Evolutionary conservation across 2,888 invertebrate genomes (phyloP), one percentile per base, ranked within the genome.

Genomic region (Hesperia comma): DNA sequence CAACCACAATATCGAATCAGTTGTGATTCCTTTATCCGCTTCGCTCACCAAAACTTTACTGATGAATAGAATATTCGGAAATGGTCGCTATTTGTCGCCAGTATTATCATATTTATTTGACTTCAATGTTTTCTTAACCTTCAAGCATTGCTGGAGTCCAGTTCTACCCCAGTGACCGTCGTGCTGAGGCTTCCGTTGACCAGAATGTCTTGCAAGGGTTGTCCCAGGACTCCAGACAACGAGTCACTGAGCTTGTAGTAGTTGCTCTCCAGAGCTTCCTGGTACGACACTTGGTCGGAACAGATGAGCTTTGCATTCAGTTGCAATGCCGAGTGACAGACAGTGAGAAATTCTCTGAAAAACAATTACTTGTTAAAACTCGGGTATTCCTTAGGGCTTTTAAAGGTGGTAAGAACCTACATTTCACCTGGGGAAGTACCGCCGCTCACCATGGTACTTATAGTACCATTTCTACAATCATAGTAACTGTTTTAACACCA

Each of bases 251-350:
- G 93, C 78, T 98, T 97, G 79, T 96, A 95, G 89, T 97, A 98
- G 87, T 98, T 98, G 53, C 95, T 94, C 75, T 96, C 95, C 41
- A 99, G 89, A 6, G 96, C 97, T 81, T 97, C 97, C 80, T 99
- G 99, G 83, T 99, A 99, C 74, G 98, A 97, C 61, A 95, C 95
- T 85, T 99, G 99, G 86, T 99, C 99, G 3, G 95, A 94, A 70
- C 95, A 95, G 77, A 99, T 97, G 72, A 99, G 94, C 76, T 96
- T 96, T 51, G 96, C 96, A 89, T 99, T 99, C 63, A 98, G 94
- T 80, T 97, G 97, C 49, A 99, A 89, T 0, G 98, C 99, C 6
- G 97, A 95, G 78, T 97, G 97, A 86, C 98, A 98, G 54, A 98
- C 96, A 70, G 96, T 95, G 74, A 98, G 95, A 90, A 99, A 98